Evolutionary conservation across 2,113 vertebrate genomes (phyloP).

Genomic region (Mobula birostris): DNA sequence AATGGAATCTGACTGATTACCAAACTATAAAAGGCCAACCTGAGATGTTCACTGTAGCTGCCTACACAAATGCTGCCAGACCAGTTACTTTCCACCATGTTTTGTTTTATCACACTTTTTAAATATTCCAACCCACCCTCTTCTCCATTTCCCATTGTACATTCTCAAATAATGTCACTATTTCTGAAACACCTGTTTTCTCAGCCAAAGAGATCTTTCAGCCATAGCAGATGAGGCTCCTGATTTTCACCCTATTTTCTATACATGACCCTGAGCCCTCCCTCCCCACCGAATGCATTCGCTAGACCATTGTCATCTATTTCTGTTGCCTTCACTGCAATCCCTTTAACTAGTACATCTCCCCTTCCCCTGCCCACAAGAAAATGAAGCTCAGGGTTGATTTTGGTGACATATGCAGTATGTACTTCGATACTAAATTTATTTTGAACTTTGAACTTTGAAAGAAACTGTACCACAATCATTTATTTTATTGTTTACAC

Average conservation of each 20-base stretch:
- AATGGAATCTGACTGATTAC: not conserved
- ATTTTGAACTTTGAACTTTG: not conserved
- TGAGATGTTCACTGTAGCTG: too few relatives aligned
- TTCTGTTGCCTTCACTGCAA: not conserved
- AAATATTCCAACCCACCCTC: not conserved
- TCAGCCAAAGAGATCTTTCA: not conserved
- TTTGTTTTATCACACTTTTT: not conserved
- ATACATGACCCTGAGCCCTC: not conserved
- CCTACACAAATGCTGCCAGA: too few relatives aligned
- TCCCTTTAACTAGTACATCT: not conserved
- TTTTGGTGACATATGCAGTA: too few relatives aligned
- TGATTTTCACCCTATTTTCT: not conserved
- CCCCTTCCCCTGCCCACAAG: not conserved
- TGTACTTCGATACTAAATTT: too few relatives aligned
- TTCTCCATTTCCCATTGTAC: not conserved
- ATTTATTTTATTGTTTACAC: not conserved
- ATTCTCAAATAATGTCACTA: not conserved
- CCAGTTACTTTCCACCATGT: too few relatives aligned
- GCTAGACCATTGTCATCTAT: not conserved
- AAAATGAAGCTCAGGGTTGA: too few relatives aligned
- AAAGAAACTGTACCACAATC: not conserved
- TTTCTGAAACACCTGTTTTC: not conserved
- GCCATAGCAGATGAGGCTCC: not conserved
- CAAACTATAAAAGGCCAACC: not conserved
- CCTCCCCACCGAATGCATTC: not conserved